These are phyloP conservation scores for Dryocosmus kuriphilus DNA, from an alignment of 2,888 invertebrate genomes.

Conservation along the genomic window DNA sequence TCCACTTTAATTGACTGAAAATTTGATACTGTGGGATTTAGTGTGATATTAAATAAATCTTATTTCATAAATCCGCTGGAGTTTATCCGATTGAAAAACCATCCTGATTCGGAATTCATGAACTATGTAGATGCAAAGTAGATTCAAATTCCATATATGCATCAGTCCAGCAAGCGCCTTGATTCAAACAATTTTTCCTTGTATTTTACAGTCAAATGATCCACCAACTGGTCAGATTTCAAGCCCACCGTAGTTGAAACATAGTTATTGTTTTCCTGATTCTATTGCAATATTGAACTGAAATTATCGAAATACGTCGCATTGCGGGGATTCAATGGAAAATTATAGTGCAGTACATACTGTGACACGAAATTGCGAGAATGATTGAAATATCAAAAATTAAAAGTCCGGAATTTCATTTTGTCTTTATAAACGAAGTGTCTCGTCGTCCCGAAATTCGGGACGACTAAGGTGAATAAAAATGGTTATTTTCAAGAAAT, in stretches of 20 bases:
- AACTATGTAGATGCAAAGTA: neutral
- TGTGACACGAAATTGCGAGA: constrained; percentile 13
- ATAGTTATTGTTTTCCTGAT: constrained; percentile 31
- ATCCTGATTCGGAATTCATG: neutral
- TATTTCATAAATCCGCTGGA: too few species aligned
- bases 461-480: too few species aligned
- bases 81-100: neutral
- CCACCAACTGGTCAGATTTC: constrained; percentile 32
- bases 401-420: neutral
- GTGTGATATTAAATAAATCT: too few species aligned
- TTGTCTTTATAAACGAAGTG: neutral
- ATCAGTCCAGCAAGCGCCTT: constrained; percentile 3
- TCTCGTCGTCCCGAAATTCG: too few species aligned
- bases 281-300: constrained; percentile 27
- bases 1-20: too few species aligned
- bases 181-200: constrained; percentile 25
- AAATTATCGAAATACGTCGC: constrained; percentile 37
- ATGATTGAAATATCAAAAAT: constrained; percentile 6
- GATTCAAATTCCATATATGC: constrained; percentile 20
- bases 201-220: constrained; percentile 23
- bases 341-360: neutral
- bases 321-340: constrained; percentile 29
- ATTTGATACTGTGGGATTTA: too few species aligned
- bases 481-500: too few species aligned
- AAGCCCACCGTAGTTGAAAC: constrained; percentile 23